Percentiles rank a stretch among this genome's conserved stretches.
Evolutionary conservation across 2,113 vertebrate species (phyloP).

Genomic region (Atrichornis clamosus): DNA sequence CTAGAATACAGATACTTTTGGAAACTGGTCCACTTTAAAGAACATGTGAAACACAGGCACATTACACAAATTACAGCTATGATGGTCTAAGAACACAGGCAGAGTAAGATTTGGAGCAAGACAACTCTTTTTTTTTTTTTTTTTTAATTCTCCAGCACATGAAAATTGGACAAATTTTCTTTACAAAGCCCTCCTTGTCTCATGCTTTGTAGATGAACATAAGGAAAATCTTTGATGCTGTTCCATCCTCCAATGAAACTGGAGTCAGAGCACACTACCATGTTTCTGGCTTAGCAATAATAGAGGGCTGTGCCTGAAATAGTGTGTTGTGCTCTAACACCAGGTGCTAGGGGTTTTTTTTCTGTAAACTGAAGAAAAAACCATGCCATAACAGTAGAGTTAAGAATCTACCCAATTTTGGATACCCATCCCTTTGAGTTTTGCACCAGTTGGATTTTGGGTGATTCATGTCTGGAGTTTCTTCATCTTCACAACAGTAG

Average conservation of each 20-base stretch:
- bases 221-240: not conserved
- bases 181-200: not conserved
- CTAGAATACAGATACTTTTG: not conserved
- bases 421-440: not conserved
- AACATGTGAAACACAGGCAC: not conserved
- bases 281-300: not conserved
- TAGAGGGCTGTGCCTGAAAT: not conserved
- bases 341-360: not conserved
- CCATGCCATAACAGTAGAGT: not conserved
- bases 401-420: not conserved
- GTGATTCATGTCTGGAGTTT: not conserved
- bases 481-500: not conserved
- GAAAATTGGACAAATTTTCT: not conserved
- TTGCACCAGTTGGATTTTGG: not conserved
- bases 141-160: not conserved
- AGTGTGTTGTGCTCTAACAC: fast-evolving
- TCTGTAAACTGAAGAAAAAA: not conserved
- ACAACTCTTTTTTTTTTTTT: not conserved
- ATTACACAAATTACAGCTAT: not conserved
- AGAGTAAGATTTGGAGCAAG: not conserved
- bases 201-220: not conserved
- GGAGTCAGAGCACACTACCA: not conserved
- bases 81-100: not conserved
- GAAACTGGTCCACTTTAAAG: not conserved
- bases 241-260: not conserved